Conservation (phyloP, 1,140 invertebrate species). For the Papilio aristodemus region DNA sequence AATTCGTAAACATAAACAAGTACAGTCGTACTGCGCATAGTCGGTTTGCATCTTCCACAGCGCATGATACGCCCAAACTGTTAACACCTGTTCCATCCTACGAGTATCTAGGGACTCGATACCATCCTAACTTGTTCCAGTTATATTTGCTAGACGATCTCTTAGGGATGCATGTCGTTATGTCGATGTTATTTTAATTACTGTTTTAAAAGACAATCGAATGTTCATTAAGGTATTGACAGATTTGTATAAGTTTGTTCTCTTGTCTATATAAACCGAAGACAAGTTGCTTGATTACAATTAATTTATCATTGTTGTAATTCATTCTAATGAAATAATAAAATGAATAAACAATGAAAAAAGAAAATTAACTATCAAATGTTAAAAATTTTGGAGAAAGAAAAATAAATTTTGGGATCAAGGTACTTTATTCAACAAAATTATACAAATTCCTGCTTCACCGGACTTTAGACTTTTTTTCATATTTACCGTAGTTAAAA, state of each 20-base stretch:
- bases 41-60: not conserved
- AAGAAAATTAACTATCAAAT: no score
- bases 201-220: not conserved
- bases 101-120: not conserved
- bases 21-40: constrained; percentile 1
- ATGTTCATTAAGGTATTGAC: not conserved
- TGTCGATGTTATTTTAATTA: not conserved
- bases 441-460: no score
- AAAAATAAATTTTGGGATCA: no score
- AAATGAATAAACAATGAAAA: no score
- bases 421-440: no score
- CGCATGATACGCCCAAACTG: not conserved
- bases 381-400: no score
- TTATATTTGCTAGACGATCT: not conserved
- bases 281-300: no score
- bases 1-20: not conserved
- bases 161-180: not conserved
- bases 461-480: no score
- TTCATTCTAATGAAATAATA: no score
- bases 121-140: not conserved
- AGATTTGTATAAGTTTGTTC: not conserved
- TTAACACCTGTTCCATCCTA: not conserved
- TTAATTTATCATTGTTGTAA: no score
- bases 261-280: no score
- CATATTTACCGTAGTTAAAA: no score